A percentile compares a stretch with the other conserved stretches of the same genome.
phyloP scores from a whole-genome alignment of 2,888 invertebrate species.

The Acronicta aceris region DNA sequence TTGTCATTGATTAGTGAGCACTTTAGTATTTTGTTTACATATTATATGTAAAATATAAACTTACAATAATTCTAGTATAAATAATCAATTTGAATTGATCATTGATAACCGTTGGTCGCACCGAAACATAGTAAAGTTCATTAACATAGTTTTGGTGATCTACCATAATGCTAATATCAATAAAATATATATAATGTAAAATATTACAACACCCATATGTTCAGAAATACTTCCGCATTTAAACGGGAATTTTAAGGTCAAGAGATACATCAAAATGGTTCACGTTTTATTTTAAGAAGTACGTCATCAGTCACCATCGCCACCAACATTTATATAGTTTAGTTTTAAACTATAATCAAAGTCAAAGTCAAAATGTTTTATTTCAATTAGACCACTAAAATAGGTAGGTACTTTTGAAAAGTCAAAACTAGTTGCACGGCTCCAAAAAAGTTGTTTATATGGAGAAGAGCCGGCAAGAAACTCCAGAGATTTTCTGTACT shows the following conservation, averaged over 20 bases:
- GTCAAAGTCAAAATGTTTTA: no score
- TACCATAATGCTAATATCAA: no score
- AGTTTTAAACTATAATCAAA: no score
- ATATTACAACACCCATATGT: background rate
- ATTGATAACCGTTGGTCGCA: slow-evolving; percentile 5
- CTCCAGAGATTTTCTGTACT: no score
- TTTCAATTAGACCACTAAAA: no score
- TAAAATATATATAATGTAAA: background rate
- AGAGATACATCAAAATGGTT: background rate
- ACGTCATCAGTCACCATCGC: background rate
- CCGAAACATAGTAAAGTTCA: background rate
- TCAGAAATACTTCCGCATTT: slow-evolving; percentile 19
- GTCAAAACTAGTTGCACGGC: no score
- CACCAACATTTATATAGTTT: background rate
- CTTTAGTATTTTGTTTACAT: background rate
- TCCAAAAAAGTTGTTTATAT: no score
- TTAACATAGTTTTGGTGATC: slow-evolving; percentile 5
- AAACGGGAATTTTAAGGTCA: slow-evolving; percentile 1
- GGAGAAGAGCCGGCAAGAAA: no score
- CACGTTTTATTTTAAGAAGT: background rate
- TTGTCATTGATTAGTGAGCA: no score
- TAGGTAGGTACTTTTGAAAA: no score
- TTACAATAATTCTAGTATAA: no score
- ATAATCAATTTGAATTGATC: slow-evolving; percentile 9
- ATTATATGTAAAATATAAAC: no score